A percentile compares a stretch with the other conserved stretches of the same genome.
Evolutionary conservation across 2,797 vertebrate genomes (phyloP).

Genomic region (Podarcis lilfordi): DNA sequence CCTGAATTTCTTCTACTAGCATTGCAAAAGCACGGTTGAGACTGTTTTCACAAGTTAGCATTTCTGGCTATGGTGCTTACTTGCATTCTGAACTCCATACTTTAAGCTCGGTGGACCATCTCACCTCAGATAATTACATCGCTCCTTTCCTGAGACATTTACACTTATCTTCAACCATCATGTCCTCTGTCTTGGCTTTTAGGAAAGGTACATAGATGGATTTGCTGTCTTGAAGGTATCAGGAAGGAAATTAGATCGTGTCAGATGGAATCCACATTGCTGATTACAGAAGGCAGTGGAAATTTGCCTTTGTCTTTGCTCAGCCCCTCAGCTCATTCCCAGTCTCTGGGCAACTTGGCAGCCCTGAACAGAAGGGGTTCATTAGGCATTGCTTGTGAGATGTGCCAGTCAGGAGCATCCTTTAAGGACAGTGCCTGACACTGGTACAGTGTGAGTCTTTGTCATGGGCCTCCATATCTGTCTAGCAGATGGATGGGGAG

Average conservation of each 20-base stretch:
- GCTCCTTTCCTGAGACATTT: not conserved
- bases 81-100: not conserved
- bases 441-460: not conserved
- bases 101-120: not conserved
- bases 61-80: not conserved
- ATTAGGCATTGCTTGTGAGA: rapidly evolving
- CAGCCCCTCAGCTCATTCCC: not conserved
- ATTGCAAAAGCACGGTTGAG: not conserved
- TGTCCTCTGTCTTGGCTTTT: not conserved
- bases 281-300: not conserved
- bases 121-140: not conserved
- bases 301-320: not conserved
- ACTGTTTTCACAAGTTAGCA: not conserved
- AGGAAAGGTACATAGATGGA: not conserved
- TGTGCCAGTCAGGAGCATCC: not conserved
- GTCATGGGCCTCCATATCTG: not conserved
- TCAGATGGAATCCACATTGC: not conserved
- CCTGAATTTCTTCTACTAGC: not conserved
- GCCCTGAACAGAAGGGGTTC: not conserved
- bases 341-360: not conserved
- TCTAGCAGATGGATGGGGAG: not conserved
- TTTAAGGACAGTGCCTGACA: not conserved
- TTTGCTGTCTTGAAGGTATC: not conserved
- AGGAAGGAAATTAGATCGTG: not conserved
- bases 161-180: not conserved